These are phyloP conservation scores for Hofmannophila pseudospretella DNA, from an alignment of 2,888 invertebrate species.

Conservation along the genomic window DNA sequence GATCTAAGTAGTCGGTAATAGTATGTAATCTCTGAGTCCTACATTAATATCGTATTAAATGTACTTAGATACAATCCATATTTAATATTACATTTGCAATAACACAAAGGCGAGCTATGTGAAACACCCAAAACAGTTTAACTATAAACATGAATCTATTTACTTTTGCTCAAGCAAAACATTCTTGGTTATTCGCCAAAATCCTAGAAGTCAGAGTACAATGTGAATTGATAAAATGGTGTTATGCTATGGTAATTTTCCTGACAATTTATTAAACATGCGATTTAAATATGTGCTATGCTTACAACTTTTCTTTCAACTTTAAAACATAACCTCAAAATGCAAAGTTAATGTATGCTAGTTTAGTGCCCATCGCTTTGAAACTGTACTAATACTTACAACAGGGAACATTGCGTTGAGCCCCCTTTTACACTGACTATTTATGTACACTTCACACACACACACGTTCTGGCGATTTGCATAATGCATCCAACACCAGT, in stretches of 20 bases:
- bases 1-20: no score
- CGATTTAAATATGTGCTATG: no score
- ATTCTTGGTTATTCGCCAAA: conserved; percentile 40
- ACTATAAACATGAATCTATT: neutral
- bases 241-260: no score
- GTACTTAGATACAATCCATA: no score
- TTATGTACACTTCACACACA: conserved; percentile 68
- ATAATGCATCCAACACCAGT: conserved; percentile 56
- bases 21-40: no score
- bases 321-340: conserved; percentile 70
- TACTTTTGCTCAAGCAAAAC: neutral
- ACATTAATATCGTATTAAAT: no score
- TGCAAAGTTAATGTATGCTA: no score
- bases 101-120: neutral
- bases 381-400: no score
- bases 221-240: no score
- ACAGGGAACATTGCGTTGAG: conserved; percentile 60
- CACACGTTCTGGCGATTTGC: conserved; percentile 45
- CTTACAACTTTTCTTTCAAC: conserved; percentile 28
- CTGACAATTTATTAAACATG: no score
- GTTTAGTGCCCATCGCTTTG: no score
- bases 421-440: conserved; percentile 65
- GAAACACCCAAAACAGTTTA: neutral
- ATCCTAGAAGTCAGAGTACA: no score
- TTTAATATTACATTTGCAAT: neutral